phyloP scores from a whole-genome alignment of 2,797 vertebrate species.

The Aldrovandia affinis region DNA sequence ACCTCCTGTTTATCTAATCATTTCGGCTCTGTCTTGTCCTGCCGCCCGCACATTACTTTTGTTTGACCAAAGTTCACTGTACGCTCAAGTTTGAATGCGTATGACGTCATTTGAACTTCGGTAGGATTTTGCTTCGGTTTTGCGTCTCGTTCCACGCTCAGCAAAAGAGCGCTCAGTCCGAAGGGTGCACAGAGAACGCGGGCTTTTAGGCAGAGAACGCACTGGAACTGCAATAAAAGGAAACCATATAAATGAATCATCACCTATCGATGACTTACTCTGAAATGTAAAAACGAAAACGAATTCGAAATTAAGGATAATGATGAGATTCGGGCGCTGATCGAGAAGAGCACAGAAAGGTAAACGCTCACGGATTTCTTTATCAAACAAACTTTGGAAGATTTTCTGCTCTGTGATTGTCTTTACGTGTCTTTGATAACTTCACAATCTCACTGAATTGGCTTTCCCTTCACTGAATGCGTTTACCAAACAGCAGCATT shows the following conservation, averaged over 20 bases:
- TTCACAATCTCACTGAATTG: background rate
- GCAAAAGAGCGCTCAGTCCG: background rate
- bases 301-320: background rate
- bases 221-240: background rate
- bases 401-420: background rate
- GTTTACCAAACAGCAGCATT: background rate
- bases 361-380: slow-evolving; percentile 11
- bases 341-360: slow-evolving; percentile 13
- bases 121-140: slow-evolving; percentile 14
- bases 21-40: background rate
- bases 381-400: background rate
- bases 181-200: slow-evolving; percentile 4
- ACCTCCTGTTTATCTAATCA: background rate
- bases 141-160: background rate
- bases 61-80: slow-evolving; percentile 10
- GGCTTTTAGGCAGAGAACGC: background rate
- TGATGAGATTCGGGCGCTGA: background rate
- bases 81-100: background rate
- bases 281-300: background rate
- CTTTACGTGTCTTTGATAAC: background rate
- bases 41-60: background rate
- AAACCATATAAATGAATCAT: background rate
- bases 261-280: background rate
- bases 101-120: slow-evolving; percentile 47
- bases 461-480: background rate